Conservation (phyloP, 2,888 invertebrate genomes). For the Thecophora atra region DNA sequence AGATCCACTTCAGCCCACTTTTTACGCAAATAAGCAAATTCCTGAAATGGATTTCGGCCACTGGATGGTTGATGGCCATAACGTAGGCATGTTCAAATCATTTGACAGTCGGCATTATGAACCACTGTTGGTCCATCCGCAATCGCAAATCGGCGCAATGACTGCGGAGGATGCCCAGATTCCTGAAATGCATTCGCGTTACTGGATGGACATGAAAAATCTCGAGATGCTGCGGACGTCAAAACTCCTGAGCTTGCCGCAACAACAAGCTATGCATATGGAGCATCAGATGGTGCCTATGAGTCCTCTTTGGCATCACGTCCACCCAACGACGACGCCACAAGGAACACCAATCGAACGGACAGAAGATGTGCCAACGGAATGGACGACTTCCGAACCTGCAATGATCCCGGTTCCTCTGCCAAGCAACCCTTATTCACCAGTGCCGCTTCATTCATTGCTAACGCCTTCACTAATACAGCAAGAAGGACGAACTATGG, state of each 20-base stretch:
- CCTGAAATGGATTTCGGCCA: constrained; percentile 26
- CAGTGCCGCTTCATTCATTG: constrained; percentile 14
- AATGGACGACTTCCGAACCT: no score
- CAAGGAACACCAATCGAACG: neutral
- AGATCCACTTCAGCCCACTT: constrained; percentile 19
- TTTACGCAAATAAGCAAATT: constrained; percentile 11
- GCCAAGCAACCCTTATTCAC: no score
- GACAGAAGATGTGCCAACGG: no score
- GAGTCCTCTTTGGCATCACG: neutral
- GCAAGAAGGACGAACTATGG: constrained; percentile 23
- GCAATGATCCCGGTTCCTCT: no score
- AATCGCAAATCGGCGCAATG: neutral
- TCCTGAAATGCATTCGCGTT: constrained; percentile 24
- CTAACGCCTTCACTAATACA: constrained; percentile 11
- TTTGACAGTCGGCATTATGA: neutral
- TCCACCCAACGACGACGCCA: neutral
- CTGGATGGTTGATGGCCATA: constrained; percentile 19
- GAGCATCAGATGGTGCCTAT: neutral
- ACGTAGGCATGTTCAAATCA: neutral
- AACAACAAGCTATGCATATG: neutral
- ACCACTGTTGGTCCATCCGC: neutral
- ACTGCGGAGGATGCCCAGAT: constrained; percentile 15
- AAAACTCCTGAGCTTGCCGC: neutral
- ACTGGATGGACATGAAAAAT: constrained; percentile 21
- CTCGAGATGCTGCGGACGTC: neutral